Conservation (phyloP, 2,797 vertebrate genomes). For the Enteromius trimaculatus region DNA sequence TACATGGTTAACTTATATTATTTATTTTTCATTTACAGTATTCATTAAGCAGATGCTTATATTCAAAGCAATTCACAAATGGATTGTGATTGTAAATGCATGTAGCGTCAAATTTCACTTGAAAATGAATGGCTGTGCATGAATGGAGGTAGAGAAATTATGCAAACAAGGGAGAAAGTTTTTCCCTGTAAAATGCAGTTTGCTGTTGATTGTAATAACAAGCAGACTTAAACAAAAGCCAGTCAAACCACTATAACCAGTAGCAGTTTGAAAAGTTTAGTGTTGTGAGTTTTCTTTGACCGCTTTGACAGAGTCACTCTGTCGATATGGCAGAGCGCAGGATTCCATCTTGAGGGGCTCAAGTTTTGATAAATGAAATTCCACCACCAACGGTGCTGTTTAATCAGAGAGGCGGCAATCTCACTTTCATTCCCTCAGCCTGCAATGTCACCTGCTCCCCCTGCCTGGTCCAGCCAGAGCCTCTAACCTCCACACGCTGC, state of each 20-base stretch:
- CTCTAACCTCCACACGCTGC: constrained; percentile 52
- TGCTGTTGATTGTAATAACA: background rate
- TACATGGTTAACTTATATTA: background rate
- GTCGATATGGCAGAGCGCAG: background rate
- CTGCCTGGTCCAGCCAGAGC: constrained; percentile 71
- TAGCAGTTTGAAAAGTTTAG: background rate
- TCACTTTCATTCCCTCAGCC: constrained; percentile 79
- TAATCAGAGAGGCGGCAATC: constrained; percentile 79
- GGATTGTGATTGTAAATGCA: background rate
- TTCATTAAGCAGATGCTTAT: background rate
- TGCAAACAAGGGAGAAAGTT: background rate
- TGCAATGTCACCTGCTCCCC: constrained; percentile 81
- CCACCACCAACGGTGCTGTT: constrained; percentile 62
- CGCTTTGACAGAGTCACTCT: constrained; percentile 2
- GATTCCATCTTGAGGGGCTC: constrained; percentile 38
- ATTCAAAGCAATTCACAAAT: background rate
- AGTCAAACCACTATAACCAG: background rate
- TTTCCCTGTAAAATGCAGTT: background rate
- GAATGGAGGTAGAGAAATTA: background rate
- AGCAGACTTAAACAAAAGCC: background rate
- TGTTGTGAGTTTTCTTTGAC: background rate
- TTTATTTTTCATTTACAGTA: background rate
- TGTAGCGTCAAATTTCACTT: background rate
- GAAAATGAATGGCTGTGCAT: background rate
- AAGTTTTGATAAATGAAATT: constrained; percentile 55